Percentiles rank a stretch among this genome's conserved stretches.
Conservation (phyloP, 2,888 invertebrate species). For the Lepidochrysops patricia region DNA sequence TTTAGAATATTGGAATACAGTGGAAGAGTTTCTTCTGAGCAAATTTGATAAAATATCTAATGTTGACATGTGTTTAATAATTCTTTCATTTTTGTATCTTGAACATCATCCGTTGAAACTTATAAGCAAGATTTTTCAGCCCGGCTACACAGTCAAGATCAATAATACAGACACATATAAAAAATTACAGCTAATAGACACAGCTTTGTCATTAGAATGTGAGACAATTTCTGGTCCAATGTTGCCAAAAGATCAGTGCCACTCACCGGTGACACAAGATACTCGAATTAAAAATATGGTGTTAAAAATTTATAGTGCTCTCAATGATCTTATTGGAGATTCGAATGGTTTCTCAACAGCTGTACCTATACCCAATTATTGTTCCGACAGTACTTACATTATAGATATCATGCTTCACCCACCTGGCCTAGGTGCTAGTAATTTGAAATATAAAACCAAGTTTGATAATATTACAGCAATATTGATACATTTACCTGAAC, state of each 20-base stretch:
- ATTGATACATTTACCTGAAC: slow-evolving; percentile 78
- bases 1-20: slow-evolving; percentile 70
- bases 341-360: slow-evolving; percentile 59
- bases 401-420: slow-evolving; percentile 77
- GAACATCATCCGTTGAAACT: slow-evolving; percentile 76
- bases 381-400: slow-evolving; percentile 73
- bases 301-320: slow-evolving; percentile 52
- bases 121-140: slow-evolving; percentile 73
- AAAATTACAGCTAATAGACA: slow-evolving; percentile 77
- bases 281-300: slow-evolving; percentile 66
- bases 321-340: slow-evolving; percentile 61
- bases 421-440: slow-evolving; percentile 43
- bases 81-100: slow-evolving; percentile 78
- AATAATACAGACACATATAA: slow-evolving; percentile 54
- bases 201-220: slow-evolving; percentile 77
- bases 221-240: slow-evolving; percentile 73
- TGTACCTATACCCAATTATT: slow-evolving; percentile 70
- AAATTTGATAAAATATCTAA: slow-evolving; percentile 74
- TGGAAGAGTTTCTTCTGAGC: slow-evolving; percentile 69
- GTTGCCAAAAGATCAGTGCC: slow-evolving; percentile 68
- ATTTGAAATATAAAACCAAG: slow-evolving; percentile 60
- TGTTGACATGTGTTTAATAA: slow-evolving; percentile 73
- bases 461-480: slow-evolving; percentile 66
- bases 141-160: slow-evolving; percentile 75
- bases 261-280: slow-evolving; percentile 69